Evolutionary conservation across 2,113 vertebrate genomes (phyloP).

Genomic region (Phyllostomus discolor): DNA sequence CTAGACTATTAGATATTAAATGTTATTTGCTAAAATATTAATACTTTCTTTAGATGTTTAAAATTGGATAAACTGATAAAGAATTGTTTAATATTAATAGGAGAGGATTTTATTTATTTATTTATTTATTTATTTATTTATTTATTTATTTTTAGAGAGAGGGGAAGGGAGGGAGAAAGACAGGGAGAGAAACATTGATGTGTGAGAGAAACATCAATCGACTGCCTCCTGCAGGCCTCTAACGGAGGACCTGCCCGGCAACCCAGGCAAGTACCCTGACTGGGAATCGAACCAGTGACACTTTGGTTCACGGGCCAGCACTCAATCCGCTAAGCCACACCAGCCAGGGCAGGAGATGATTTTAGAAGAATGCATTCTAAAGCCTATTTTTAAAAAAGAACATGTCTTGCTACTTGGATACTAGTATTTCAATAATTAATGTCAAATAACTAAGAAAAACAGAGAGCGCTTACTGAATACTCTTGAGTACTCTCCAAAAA

Average conservation of each 20-base stretch:
- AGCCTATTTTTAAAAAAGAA: constrained; percentile 1
- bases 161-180: too few species aligned
- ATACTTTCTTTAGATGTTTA: neutral
- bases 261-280: too few species aligned
- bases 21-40: neutral
- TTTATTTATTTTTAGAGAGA: too few species aligned
- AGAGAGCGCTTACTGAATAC: neutral
- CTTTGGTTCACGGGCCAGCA: too few species aligned
- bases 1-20: neutral
- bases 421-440: neutral
- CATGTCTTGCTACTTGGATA: neutral
- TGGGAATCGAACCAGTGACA: too few species aligned
- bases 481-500: neutral
- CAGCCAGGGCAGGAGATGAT: neutral
- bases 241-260: too few species aligned
- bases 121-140: too few species aligned
- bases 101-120: neutral
- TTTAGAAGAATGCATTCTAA: constrained; percentile 3
- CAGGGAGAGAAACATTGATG: too few species aligned
- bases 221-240: too few species aligned
- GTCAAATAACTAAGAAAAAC: constrained; percentile 8
- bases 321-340: too few species aligned
- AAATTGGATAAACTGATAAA: neutral
- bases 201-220: too few species aligned
- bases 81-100: neutral